phyloP scores from a whole-genome alignment of 2,888 invertebrate species.

The Cantharis lateralis region DNA sequence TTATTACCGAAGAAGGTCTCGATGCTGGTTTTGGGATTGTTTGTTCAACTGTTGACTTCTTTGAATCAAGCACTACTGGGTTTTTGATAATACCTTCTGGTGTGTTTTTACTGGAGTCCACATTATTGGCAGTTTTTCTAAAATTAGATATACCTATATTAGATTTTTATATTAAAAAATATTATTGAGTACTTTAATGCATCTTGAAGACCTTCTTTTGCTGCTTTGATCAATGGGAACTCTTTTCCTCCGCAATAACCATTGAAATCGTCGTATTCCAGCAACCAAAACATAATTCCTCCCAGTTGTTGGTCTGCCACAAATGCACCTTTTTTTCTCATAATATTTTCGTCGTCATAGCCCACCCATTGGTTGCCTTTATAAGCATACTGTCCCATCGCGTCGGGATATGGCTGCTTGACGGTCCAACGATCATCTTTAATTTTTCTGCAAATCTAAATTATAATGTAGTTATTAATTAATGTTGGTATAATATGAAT shows the following conservation, averaged over 20 bases:
- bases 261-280: conserved; percentile 93
- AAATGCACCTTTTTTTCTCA: conserved; percentile 65
- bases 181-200: conserved; percentile 46
- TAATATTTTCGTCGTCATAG: conserved; percentile 86
- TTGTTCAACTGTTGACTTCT: too few relatives aligned
- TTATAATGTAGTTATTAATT: too few relatives aligned
- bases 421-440: neutral
- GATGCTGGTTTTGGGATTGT: too few relatives aligned
- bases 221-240: conserved; percentile 90
- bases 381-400: conserved; percentile 88
- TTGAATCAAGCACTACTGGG: too few relatives aligned
- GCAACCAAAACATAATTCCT: conserved; percentile 92
- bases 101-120: too few relatives aligned
- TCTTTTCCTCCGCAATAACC: conserved; percentile 84
- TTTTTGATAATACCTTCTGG: too few relatives aligned
- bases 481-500: neutral
- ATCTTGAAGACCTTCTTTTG: conserved; percentile 76
- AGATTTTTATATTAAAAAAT: neutral
- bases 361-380: conserved; percentile 89
- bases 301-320: conserved; percentile 84
- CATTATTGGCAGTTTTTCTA: too few relatives aligned
- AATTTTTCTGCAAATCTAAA: neutral
- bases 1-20: too few relatives aligned
- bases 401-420: conserved; percentile 50
- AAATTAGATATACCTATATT: too few relatives aligned